Conservation (phyloP, 2,888 invertebrate genomes). For the Drosophila buzzatii region DNA sequence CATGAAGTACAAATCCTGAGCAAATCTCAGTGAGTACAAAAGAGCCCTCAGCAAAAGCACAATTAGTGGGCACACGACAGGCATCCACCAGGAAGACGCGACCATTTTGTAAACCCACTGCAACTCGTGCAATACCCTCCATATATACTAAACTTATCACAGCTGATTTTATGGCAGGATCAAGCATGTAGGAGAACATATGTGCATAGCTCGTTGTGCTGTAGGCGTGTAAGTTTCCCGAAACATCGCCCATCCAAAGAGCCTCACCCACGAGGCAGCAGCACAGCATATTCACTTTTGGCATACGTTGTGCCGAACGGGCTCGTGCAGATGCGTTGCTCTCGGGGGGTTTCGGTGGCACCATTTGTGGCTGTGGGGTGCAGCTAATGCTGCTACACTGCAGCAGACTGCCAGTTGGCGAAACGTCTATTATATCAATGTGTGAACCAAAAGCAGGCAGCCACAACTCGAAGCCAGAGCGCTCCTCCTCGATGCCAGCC, state of each 20-base stretch:
- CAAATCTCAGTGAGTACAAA: constrained; percentile 93
- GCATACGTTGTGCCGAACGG: constrained; percentile 72
- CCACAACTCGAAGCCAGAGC: constrained; percentile 90
- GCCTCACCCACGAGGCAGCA: constrained; percentile 90
- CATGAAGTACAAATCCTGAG: constrained; percentile 89
- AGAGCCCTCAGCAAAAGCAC: constrained; percentile 89
- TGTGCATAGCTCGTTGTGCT: constrained; percentile 87
- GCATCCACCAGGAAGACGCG: constrained; percentile 91
- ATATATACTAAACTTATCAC: constrained; percentile 90
- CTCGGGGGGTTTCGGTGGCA: constrained; percentile 56
- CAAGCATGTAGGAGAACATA: constrained; percentile 89
- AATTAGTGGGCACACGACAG: constrained; percentile 87
- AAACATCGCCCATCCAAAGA: constrained; percentile 96
- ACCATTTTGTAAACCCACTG: constrained; percentile 92
- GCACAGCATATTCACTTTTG: constrained; percentile 83
- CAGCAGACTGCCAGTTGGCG: constrained; percentile 87
- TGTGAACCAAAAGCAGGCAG: constrained; percentile 89
- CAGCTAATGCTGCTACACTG: constrained; percentile 87
- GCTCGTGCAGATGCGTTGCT: constrained; percentile 57
- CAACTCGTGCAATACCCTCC: constrained; percentile 90
- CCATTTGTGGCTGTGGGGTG: constrained; percentile 75
- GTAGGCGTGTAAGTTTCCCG: constrained; percentile 94
- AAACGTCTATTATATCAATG: constrained; percentile 88
- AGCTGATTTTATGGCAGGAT: constrained; percentile 88
- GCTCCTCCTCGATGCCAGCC: constrained; percentile 86